Percentiles rank a stretch among this genome's conserved stretches.
Evolutionary conservation across 2,113 vertebrate genomes (phyloP).

Genomic region (Ictalurus furcatus): DNA sequence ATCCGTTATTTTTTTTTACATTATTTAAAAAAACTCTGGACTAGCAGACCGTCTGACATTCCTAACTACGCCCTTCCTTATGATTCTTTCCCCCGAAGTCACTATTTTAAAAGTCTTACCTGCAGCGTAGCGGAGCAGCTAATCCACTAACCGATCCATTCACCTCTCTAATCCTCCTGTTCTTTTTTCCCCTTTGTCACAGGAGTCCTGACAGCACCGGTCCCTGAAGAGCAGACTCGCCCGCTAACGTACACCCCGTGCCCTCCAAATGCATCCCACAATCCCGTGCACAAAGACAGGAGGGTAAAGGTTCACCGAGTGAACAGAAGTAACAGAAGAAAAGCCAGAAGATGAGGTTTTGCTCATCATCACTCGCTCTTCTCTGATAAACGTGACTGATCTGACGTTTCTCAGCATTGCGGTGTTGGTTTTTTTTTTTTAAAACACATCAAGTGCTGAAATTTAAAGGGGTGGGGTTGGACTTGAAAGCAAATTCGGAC

Average conservation of each 20-base stretch:
- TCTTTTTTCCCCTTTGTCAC: constrained; percentile 31
- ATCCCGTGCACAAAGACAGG: constrained; percentile 50
- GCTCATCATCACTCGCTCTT: constrained; percentile 43
- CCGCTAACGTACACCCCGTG: constrained; percentile 25
- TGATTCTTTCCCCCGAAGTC: constrained; percentile 43
- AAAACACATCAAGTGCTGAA: background rate
- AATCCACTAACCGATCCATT: constrained; percentile 55
- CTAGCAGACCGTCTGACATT: background rate
- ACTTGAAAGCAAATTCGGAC: background rate
- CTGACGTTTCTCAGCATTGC: constrained; percentile 17
- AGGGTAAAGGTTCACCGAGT: constrained; percentile 34
- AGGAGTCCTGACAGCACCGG: constrained; percentile 38
- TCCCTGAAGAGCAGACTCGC: constrained; percentile 51
- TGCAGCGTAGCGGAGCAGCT: constrained; percentile 53
- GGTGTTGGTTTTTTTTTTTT: too few relatives aligned
- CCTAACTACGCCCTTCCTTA: constrained; percentile 10
- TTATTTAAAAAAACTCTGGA: background rate
- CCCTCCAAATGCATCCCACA: constrained; percentile 41
- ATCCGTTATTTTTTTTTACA: too few relatives aligned
- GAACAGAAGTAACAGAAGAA: constrained; percentile 36
- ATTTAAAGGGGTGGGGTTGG: background rate
- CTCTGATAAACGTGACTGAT: constrained; percentile 44
- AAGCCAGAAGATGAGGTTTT: constrained; percentile 36
- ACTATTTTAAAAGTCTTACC: constrained; percentile 54
- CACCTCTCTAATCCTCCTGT: constrained; percentile 53